Evolutionary conservation across 2,797 vertebrate species (phyloP).

Genomic region (Avahi laniger): DNA sequence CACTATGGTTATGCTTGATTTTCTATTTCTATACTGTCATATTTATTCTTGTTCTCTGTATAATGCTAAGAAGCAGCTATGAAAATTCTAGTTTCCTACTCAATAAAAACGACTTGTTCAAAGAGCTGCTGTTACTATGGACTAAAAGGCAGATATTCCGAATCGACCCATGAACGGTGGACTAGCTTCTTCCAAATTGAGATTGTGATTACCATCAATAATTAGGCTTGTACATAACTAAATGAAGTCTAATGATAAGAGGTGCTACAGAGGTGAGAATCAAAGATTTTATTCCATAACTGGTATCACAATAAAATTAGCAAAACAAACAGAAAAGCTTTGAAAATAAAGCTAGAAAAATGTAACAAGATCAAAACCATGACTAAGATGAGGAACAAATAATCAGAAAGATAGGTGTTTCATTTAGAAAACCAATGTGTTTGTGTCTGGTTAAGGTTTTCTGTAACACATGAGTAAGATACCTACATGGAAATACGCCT

Average conservation of each 20-base stretch:
- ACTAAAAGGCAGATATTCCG: background rate
- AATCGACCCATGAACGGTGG: background rate
- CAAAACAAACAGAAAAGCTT: background rate
- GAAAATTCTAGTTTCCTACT: background rate
- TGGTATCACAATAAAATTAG: background rate
- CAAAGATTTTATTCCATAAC: background rate
- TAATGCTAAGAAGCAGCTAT: background rate
- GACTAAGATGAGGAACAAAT: background rate
- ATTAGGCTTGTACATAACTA: background rate
- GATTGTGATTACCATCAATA: background rate
- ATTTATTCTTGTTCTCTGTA: background rate
- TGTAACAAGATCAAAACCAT: background rate
- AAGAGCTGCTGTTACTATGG: background rate
- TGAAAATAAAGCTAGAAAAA: background rate
- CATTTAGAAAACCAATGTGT: background rate
- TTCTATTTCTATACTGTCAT: background rate
- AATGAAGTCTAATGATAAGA: background rate
- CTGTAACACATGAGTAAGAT: background rate
- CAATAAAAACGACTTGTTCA: background rate
- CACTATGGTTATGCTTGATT: background rate
- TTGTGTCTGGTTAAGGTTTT: background rate
- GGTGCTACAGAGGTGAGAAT: background rate
- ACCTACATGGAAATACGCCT: background rate
- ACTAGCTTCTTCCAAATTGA: background rate
- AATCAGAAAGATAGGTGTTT: background rate